Evolutionary conservation across 1,140 invertebrate genomes (phyloP).

Genomic region (Asobara japonica): DNA sequence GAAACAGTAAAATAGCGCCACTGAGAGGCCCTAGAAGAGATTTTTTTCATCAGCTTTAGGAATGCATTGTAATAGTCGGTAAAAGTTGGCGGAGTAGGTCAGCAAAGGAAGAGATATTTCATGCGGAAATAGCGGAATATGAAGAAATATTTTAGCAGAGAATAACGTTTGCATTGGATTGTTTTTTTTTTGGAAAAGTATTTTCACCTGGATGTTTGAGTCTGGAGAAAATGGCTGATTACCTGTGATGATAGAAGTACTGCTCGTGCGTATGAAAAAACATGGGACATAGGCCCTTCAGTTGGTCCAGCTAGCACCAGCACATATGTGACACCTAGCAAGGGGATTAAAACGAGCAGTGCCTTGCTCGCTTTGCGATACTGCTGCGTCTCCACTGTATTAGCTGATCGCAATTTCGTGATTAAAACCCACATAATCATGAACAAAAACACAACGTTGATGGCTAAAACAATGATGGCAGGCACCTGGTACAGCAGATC

Average conservation of each 20-base stretch:
- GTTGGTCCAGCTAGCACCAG: constrained; percentile 81
- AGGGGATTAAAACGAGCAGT: constrained; percentile 84
- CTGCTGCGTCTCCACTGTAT: constrained; percentile 86
- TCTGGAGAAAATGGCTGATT: too few relatives aligned
- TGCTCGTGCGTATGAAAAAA: constrained; percentile 77
- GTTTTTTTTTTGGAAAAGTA: too few relatives aligned
- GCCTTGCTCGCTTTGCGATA: constrained; percentile 90
- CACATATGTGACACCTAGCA: constrained; percentile 89
- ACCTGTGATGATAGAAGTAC: constrained; percentile 86
- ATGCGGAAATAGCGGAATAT: too few relatives aligned
- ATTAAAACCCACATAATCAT: constrained; percentile 95
- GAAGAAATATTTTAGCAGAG: too few relatives aligned
- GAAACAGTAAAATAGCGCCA: constrained; percentile 91
- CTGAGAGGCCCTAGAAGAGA: constrained; percentile 82
- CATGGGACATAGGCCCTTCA: constrained; percentile 71
- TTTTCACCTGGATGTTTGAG: too few relatives aligned
- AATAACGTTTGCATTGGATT: too few relatives aligned
- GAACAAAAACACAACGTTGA: constrained; percentile 88
- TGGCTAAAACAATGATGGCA: constrained; percentile 75
- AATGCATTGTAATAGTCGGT: neutral
- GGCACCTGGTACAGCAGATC: constrained; percentile 87
- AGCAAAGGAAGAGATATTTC: too few relatives aligned
- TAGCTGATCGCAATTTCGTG: constrained; percentile 88
- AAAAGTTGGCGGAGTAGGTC: too few relatives aligned
- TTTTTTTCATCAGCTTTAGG: constrained; percentile 6